Percentiles rank a stretch among this genome's conserved stretches.
Evolutionary conservation across 1,140 invertebrate genomes (phyloP).

Genomic region (Sarcophaga bullata): DNA sequence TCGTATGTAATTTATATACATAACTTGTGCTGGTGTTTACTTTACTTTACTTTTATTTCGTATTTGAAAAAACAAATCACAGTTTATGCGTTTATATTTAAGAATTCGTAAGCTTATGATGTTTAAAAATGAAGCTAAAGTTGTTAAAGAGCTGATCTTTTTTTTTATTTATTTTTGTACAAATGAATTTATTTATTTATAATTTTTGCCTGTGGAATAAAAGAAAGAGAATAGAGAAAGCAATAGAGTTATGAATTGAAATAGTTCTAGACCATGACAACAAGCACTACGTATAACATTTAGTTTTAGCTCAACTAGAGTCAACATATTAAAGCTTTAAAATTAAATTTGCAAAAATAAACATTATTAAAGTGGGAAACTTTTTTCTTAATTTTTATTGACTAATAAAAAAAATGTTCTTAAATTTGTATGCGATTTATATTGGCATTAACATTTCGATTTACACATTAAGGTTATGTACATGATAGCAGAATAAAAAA

Average conservation of each 20-base stretch:
- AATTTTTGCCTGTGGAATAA: slow-evolving; percentile 22
- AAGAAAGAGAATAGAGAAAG: slow-evolving; percentile 19
- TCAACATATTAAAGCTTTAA: too few relatives aligned
- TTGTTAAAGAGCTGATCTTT: not conserved
- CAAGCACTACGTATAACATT: too few relatives aligned
- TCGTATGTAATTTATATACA: not conserved
- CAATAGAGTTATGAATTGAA: not conserved
- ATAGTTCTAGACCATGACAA: not conserved
- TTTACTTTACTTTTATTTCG: not conserved
- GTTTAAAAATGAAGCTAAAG: not conserved
- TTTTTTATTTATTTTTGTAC: not conserved
- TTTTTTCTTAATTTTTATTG: too few relatives aligned
- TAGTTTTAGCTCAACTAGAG: too few relatives aligned
- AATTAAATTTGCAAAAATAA: too few relatives aligned
- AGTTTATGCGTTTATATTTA: slow-evolving; percentile 23
- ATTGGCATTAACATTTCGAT: too few relatives aligned
- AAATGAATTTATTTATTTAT: slow-evolving; percentile 16
- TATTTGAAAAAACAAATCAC: slow-evolving; percentile 33
- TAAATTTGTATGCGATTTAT: too few relatives aligned
- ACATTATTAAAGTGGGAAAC: too few relatives aligned
- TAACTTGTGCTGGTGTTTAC: slow-evolving; percentile 1
- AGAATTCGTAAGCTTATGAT: not conserved
- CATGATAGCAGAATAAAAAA: not conserved
- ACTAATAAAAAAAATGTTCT: too few relatives aligned
- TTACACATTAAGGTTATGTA: too few relatives aligned